Base-by-base conservation (phyloP, 2,888 invertebrate species). In the Acanthosoma haemorrhoidale region DNA sequence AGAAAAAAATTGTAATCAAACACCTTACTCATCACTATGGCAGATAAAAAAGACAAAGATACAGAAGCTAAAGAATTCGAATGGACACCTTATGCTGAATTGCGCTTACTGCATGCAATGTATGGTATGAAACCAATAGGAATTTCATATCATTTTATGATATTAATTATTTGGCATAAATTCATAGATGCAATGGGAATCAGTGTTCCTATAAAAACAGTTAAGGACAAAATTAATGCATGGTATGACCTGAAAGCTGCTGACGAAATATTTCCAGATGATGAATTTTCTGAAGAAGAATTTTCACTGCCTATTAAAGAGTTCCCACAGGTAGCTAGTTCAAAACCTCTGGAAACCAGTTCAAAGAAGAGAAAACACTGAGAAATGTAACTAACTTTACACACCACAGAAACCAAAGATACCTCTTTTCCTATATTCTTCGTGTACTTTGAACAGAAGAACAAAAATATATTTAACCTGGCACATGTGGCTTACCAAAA, bases 81-180 rank as follows among this genome's bases (percentile, higher is more conserved):
- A 34, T 59, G 59, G 59, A 59, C 59, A 4, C 59, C 59, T 3
- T 59, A 59, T n/a, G 59, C 59, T 4, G 59, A 59, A n/a, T 32
- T 59, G 16, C 59, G 59, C 16, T 16, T 59, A 0, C 29, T 59
- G 31, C 59, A 59, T 9, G 31, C 59, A 8, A 32, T 59, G 34
- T 59, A 59, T 9, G 59, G 59, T 13, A 9, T 59, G 32, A 59
- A 59, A 32, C 59, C 59, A 16, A 59, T 59, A 2, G 59, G 59
- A 8, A 25, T 51, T 25, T 51, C 51, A 13, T 51, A 51, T 25
- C 51, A 51, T 51, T 51, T 51, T 51, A n/a, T 51, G 51, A 51
- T 51, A n/a, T n/a, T 51, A 2, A 51, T 51, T 9, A 51, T 51
- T 25, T 51, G 51, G 51, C 25, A 51, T n/a, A 51, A 51, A n/a